Evolutionary conservation across 2,113 vertebrate genomes (phyloP).

Genomic region (Bothrops jararaca): DNA sequence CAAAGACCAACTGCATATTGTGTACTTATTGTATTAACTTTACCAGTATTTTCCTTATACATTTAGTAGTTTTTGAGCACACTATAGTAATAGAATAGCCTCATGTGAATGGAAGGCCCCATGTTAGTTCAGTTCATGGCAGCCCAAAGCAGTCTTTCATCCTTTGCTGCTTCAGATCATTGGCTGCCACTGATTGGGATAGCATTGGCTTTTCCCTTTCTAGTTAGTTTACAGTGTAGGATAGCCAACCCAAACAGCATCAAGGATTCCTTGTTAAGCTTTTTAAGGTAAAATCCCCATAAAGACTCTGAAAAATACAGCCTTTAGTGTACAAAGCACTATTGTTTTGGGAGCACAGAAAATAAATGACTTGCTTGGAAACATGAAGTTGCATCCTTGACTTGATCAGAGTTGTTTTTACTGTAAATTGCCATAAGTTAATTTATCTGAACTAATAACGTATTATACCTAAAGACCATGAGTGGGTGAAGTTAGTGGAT

Average conservation of each 20-base stretch:
- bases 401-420: not conserved
- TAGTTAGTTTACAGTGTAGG: not conserved
- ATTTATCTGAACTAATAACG: not conserved
- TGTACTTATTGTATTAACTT: not conserved
- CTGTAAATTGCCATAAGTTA: not conserved
- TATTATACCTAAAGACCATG: not conserved
- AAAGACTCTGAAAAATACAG: not conserved
- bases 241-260: too few relatives aligned
- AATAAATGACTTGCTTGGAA: not conserved
- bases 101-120: not conserved
- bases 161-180: not conserved
- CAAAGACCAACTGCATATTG: not conserved
- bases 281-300: not conserved
- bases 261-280: not conserved
- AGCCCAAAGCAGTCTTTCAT: not conserved
- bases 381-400: not conserved
- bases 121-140: not conserved
- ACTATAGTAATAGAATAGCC: not conserved
- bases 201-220: not conserved
- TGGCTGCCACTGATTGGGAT: not conserved
- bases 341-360: not conserved
- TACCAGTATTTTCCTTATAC: not conserved
- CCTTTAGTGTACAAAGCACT: not conserved
- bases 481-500: not conserved
- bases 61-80: not conserved